Conservation (phyloP, 2,113 vertebrate species). For the Microtus richardsoni region DNA sequence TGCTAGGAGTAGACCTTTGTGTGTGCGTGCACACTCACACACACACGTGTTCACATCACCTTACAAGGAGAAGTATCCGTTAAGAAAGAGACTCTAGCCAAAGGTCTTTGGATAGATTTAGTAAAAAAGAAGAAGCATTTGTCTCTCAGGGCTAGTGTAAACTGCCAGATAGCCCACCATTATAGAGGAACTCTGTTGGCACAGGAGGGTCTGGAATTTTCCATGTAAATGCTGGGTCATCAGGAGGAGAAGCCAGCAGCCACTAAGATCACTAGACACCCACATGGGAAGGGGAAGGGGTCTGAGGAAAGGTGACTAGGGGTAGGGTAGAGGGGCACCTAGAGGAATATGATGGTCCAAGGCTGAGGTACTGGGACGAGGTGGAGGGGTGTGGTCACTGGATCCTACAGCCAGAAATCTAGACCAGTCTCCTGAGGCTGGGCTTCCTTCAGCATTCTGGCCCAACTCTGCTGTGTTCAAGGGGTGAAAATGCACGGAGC, state of each 20-base stretch:
- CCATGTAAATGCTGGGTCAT: not conserved
- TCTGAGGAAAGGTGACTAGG: not conserved
- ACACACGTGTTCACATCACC: not conserved
- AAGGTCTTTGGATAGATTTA: not conserved
- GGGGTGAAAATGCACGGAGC: not conserved
- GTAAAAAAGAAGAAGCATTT: not conserved
- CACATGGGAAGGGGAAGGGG: not conserved
- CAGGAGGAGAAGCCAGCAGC: not conserved
- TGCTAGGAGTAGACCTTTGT: not conserved
- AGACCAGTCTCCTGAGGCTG: not conserved
- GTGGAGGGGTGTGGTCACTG: not conserved
- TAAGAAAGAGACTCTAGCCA: not conserved
- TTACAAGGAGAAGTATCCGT: rapidly evolving
- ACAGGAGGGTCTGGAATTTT: slow-evolving; percentile 16
- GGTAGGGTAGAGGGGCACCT: rapidly evolving
- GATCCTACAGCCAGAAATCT: not conserved
- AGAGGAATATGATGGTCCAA: not conserved
- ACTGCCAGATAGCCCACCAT: not conserved
- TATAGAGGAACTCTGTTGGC: not conserved
- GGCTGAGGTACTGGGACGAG: not conserved
- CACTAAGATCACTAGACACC: not conserved
- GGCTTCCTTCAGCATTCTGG: not conserved
- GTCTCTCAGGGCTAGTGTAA: not conserved
- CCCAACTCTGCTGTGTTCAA: not conserved
- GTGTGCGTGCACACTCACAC: too few species aligned